These are phyloP conservation scores for Trematomus loennbergii DNA, from an alignment of 2,113 vertebrate genomes.

Conservation along the genomic window DNA sequence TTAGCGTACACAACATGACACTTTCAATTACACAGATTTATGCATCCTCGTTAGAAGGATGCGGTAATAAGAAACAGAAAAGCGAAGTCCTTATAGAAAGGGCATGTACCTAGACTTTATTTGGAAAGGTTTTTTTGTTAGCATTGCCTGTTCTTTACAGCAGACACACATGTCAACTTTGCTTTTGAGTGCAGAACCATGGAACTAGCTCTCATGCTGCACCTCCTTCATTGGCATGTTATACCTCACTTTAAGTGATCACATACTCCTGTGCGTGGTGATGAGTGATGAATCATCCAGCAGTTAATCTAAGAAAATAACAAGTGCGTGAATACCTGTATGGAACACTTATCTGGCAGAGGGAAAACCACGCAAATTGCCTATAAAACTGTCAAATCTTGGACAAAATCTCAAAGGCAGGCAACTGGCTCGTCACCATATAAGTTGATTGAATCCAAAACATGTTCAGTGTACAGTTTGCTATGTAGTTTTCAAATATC, in stretches of 20 bases:
- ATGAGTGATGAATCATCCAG: constrained; percentile 48
- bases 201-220: constrained; percentile 23
- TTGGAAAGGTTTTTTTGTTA: constrained; percentile 52
- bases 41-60: constrained; percentile 36
- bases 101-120: constrained; percentile 57
- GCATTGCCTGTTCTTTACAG: constrained; percentile 39
- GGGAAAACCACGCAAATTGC: constrained; percentile 12
- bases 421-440: constrained; percentile 25
- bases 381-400: constrained; percentile 27
- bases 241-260: constrained; percentile 45
- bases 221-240: constrained; percentile 38
- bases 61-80: constrained; percentile 62
- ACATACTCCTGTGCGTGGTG: constrained; percentile 22
- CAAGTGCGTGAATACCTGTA: constrained; percentile 28
- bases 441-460: constrained; percentile 40
- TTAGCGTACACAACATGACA: constrained; percentile 22
- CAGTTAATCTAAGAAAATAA: constrained; percentile 45
- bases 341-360: constrained; percentile 22
- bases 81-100: constrained; percentile 46
- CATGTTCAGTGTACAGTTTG: constrained; percentile 30
- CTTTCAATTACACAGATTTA: constrained; percentile 62
- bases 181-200: too few species aligned
- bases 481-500: constrained; percentile 69
- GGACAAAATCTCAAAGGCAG: constrained; percentile 38
- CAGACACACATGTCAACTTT: constrained; percentile 29